Conservation (phyloP, 2,113 vertebrate species). For the Melanerpes aurifrons region DNA sequence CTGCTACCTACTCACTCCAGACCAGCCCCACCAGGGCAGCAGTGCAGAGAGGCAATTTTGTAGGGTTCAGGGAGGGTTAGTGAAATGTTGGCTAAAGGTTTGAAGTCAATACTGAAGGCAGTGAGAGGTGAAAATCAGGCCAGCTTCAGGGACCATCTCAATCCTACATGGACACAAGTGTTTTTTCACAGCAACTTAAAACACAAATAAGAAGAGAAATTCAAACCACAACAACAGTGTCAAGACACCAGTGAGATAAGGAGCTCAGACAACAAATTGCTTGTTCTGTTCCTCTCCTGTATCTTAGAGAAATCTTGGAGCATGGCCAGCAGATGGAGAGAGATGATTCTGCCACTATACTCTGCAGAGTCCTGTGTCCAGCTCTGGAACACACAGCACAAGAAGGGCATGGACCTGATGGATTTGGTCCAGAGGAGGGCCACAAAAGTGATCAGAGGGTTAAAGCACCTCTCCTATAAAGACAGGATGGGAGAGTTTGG, state of each 20-base stretch:
- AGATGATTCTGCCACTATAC: no score
- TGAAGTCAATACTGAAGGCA: not conserved
- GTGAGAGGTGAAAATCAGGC: slow-evolving; percentile 20
- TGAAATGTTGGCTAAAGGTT: not conserved
- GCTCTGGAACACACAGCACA: no score
- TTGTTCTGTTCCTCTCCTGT: not conserved
- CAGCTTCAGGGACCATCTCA: slow-evolving; percentile 10
- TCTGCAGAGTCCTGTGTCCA: no score
- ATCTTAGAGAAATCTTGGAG: not conserved
- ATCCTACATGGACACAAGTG: not conserved
- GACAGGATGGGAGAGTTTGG: no score
- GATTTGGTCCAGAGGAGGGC: no score
- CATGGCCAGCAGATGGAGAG: no score
- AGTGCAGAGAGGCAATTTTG: not conserved
- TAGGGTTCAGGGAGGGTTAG: not conserved
- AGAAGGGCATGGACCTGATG: no score
- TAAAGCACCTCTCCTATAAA: no score
- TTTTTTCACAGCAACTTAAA: slow-evolving; percentile 56
- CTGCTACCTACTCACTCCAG: not conserved
- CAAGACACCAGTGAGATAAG: slow-evolving; percentile 18
- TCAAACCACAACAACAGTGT: slow-evolving; percentile 37
- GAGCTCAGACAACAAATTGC: not conserved
- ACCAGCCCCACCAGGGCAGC: rapidly evolving
- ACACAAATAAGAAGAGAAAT: slow-evolving; percentile 34
- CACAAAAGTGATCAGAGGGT: no score